These are phyloP conservation scores for Drosophila tristis DNA, from an alignment of 1,140 invertebrate species.

Conservation along the genomic window DNA sequence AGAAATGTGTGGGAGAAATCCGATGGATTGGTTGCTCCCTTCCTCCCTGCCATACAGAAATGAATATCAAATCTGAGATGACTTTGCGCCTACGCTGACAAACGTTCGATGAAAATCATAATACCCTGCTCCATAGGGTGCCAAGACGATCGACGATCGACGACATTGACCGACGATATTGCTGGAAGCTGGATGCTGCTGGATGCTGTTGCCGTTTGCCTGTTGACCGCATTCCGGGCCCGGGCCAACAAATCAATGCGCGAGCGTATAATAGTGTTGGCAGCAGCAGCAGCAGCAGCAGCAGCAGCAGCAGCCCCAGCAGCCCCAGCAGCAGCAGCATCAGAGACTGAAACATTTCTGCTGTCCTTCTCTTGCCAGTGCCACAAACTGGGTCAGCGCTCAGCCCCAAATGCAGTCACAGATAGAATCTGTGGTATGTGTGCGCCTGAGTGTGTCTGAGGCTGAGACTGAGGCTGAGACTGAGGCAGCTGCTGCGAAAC, in stretches of 20 bases:
- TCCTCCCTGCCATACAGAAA: too few relatives aligned
- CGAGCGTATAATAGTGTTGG: conserved; percentile 65
- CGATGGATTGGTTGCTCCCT: too few relatives aligned
- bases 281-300: conserved; percentile 33
- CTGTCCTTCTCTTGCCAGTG: conserved; percentile 43
- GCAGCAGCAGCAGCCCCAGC: too few relatives aligned
- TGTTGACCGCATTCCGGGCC: conserved; percentile 74
- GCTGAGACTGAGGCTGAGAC: conserved; percentile 5
- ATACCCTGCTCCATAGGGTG: background rate
- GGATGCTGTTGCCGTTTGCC: conserved; percentile 57
- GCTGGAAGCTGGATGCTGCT: conserved; percentile 44
- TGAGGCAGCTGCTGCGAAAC: conserved; percentile 45
- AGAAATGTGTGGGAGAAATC: too few relatives aligned
- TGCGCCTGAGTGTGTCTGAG: conserved; percentile 30
- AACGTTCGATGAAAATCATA: too few relatives aligned
- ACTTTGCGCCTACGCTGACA: too few relatives aligned
- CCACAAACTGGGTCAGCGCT: conserved; percentile 67
- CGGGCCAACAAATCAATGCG: conserved; percentile 72
- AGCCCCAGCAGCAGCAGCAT: conserved; percentile 27
- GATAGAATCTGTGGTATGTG: conserved; percentile 25
- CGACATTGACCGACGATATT: conserved; percentile 66
- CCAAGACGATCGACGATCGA: conserved; percentile 46
- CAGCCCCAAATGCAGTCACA: conserved; percentile 58
- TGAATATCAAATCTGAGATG: too few relatives aligned
- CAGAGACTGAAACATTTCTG: conserved; percentile 17